phyloP scores from a whole-genome alignment of 2,113 vertebrate species.

The Notarius lentiginosus region DNA sequence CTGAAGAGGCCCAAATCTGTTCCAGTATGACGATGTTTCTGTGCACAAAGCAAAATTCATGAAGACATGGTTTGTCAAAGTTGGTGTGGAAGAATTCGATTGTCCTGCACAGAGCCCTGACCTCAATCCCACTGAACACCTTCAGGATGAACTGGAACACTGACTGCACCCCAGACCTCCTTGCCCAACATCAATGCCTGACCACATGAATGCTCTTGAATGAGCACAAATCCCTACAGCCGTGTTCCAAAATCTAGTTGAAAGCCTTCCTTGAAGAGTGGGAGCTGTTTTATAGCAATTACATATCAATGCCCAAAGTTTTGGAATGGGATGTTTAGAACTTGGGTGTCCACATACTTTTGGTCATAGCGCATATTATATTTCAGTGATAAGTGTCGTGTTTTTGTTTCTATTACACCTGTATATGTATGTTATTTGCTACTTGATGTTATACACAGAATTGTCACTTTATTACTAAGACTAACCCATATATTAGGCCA shows the following conservation, averaged over 20 bases:
- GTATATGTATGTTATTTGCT: not conserved
- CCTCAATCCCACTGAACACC: not conserved
- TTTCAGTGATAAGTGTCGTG: too few relatives aligned
- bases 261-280: not conserved
- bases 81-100: not conserved
- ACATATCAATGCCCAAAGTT: not conserved
- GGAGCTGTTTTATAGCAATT: not conserved
- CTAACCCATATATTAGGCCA: not conserved
- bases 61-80: not conserved
- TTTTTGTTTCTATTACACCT: too few relatives aligned
- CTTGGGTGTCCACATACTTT: not conserved
- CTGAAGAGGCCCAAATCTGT: not conserved
- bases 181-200: not conserved
- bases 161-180: too few relatives aligned
- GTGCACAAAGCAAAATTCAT: not conserved
- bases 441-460: not conserved
- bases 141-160: not conserved
- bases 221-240: not conserved
- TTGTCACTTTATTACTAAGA: not conserved
- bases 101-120: not conserved
- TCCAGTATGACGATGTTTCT: too few relatives aligned
- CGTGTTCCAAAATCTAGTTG: not conserved
- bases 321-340: not conserved
- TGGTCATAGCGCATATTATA: too few relatives aligned
- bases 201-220: not conserved